Evolutionary conservation across 1,140 invertebrate genomes (phyloP).

Genomic region (Sitophilus oryzae): DNA sequence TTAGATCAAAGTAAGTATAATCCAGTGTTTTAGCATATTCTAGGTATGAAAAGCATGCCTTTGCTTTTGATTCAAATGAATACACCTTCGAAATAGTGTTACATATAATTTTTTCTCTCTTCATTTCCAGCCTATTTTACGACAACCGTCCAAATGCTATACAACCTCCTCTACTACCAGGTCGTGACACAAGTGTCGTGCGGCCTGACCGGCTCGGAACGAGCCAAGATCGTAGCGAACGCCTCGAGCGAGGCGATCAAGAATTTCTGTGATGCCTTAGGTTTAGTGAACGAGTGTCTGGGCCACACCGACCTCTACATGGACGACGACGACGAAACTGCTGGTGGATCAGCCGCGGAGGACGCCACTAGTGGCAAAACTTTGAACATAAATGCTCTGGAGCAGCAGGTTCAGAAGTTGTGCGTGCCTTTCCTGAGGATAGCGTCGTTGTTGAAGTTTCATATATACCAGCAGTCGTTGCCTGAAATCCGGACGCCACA

Average conservation of each 20-base stretch:
- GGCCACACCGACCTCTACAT: slow-evolving; percentile 50
- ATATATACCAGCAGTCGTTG: slow-evolving; percentile 77
- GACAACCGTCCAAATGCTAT: slow-evolving; percentile 76
- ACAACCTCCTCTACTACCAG: slow-evolving; percentile 86
- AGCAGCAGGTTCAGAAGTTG: slow-evolving; percentile 60
- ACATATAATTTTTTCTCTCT: slow-evolving; percentile 14
- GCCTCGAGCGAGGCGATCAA: slow-evolving; percentile 29
- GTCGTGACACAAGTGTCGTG: slow-evolving; percentile 67
- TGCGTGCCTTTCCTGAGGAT: slow-evolving; percentile 81
- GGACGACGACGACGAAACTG: slow-evolving; percentile 39
- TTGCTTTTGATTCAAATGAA: too few relatives aligned
- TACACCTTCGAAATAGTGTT: too few relatives aligned
- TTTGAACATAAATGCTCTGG: slow-evolving; percentile 46
- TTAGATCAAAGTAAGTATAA: slow-evolving; percentile 72
- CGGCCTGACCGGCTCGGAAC: slow-evolving; percentile 53
- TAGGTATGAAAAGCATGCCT: too few relatives aligned
- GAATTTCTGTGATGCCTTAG: slow-evolving; percentile 40
- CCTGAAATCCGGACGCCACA: slow-evolving; percentile 58
- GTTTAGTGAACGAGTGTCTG: slow-evolving; percentile 47
- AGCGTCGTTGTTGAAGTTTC: slow-evolving; percentile 74
- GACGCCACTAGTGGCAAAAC: slow-evolving; percentile 25
- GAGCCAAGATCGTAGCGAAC: slow-evolving; percentile 36
- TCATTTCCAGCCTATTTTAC: slow-evolving; percentile 74
- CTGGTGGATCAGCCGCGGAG: not conserved
- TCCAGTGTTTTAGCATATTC: too few relatives aligned